These are phyloP conservation scores for Noctua pronuba DNA, from an alignment of 2,888 invertebrate species.

Conservation along the genomic window DNA sequence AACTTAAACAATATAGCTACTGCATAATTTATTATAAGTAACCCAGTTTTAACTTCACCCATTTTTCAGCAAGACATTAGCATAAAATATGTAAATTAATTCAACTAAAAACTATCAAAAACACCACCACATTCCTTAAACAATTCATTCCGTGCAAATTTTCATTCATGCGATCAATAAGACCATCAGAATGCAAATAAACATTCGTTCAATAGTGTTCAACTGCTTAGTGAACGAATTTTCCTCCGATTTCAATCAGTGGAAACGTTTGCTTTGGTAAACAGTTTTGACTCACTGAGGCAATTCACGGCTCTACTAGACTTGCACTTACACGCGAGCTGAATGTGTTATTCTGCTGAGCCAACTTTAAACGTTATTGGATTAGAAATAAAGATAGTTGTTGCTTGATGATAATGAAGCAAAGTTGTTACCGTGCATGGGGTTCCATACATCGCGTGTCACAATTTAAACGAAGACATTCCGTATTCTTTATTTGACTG, in stretches of 20 bases:
- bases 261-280: slow-evolving; percentile 59
- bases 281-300: slow-evolving; percentile 64
- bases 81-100: slow-evolving; percentile 30
- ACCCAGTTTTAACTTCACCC: neutral
- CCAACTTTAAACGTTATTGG: slow-evolving; percentile 38
- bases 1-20: neutral
- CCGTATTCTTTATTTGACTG: slow-evolving; percentile 59
- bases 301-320: slow-evolving; percentile 53
- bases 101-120: slow-evolving; percentile 30
- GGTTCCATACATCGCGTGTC: slow-evolving; percentile 58
- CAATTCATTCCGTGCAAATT: slow-evolving; percentile 34
- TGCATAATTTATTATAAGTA: neutral
- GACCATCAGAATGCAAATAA: slow-evolving; percentile 48
- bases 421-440: slow-evolving; percentile 31
- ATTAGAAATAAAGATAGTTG: slow-evolving; percentile 46
- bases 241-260: slow-evolving; percentile 59
- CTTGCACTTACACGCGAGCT: slow-evolving; percentile 45
- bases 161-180: slow-evolving; percentile 53
- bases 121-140: slow-evolving; percentile 2
- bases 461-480: slow-evolving; percentile 66
- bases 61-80: slow-evolving; percentile 11
- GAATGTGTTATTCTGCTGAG: slow-evolving; percentile 22
- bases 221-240: slow-evolving; percentile 52
- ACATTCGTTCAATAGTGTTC: slow-evolving; percentile 38
- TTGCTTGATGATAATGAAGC: slow-evolving; percentile 39